These are phyloP conservation scores for Delphinus delphis DNA, from an alignment of 2,113 vertebrate species.

Conservation along the genomic window DNA sequence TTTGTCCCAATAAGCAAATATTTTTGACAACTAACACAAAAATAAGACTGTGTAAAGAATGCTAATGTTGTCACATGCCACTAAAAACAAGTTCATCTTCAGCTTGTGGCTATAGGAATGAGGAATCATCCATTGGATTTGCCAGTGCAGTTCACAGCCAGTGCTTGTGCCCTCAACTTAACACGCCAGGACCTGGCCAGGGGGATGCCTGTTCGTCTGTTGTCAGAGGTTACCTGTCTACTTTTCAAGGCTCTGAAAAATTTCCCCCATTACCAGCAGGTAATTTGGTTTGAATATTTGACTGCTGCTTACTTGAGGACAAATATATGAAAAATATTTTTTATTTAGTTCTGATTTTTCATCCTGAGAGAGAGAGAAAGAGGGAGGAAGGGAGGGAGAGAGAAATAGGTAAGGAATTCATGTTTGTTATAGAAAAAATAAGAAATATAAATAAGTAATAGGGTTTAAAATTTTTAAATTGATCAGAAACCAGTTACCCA, in stretches of 20 bases:
- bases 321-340: neutral
- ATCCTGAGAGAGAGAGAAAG: neutral
- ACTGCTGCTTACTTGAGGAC: neutral
- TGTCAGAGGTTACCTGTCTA: slow-evolving; percentile 89
- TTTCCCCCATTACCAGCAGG: slow-evolving; percentile 92
- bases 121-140: slow-evolving; percentile 91
- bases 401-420: neutral
- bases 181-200: slow-evolving; percentile 91
- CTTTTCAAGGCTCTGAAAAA: slow-evolving; percentile 92
- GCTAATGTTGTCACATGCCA: neutral
- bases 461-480: neutral
- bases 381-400: neutral
- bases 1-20: neutral
- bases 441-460: neutral
- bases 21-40: neutral
- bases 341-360: slow-evolving; percentile 23
- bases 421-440: neutral
- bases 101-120: slow-evolving; percentile 93
- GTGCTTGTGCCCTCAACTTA: slow-evolving; percentile 93
- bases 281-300: slow-evolving; percentile 67
- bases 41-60: neutral
- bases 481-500: neutral
- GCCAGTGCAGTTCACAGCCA: slow-evolving; percentile 92
- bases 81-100: slow-evolving; percentile 52
- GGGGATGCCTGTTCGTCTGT: slow-evolving; percentile 90